Percentiles rank a stretch among this genome's conserved stretches.
Conservation (phyloP, 2,113 vertebrate genomes). For the Alaudala cheleensis region DNA sequence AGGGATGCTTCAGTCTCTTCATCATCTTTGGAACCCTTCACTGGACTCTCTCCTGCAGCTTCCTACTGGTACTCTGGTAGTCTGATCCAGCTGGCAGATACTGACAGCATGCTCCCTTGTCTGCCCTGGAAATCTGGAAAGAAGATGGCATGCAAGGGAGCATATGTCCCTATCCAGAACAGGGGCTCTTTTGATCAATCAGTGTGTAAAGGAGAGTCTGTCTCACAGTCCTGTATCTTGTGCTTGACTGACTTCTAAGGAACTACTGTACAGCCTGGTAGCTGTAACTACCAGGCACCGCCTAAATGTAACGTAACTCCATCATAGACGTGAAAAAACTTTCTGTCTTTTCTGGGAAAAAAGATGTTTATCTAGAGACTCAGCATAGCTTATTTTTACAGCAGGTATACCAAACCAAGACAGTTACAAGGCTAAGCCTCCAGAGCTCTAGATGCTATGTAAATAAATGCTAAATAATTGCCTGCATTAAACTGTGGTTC, state of each 20-base stretch:
- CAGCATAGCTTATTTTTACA: slow-evolving; percentile 27
- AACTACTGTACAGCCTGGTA: too few relatives aligned
- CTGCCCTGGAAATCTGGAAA: neutral
- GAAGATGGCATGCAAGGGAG: neutral
- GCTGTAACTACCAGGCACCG: neutral
- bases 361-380: neutral
- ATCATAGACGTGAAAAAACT: neutral
- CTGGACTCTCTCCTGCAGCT: neutral
- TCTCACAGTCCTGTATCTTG: neutral
- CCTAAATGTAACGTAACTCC: neutral
- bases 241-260: neutral
- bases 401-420: neutral
- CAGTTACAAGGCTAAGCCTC: neutral
- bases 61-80: neutral
- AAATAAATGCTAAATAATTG: slow-evolving; percentile 55
- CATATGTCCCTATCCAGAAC: neutral
- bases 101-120: neutral
- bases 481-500: neutral
- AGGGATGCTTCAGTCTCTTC: neutral
- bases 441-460: slow-evolving; percentile 23
- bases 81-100: neutral
- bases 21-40: neutral
- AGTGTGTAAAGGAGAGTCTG: neutral
- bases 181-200: neutral
- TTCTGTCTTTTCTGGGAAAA: neutral